phyloP scores from a whole-genome alignment of 2,888 invertebrate species.

The Oscheius onirici region DNA sequence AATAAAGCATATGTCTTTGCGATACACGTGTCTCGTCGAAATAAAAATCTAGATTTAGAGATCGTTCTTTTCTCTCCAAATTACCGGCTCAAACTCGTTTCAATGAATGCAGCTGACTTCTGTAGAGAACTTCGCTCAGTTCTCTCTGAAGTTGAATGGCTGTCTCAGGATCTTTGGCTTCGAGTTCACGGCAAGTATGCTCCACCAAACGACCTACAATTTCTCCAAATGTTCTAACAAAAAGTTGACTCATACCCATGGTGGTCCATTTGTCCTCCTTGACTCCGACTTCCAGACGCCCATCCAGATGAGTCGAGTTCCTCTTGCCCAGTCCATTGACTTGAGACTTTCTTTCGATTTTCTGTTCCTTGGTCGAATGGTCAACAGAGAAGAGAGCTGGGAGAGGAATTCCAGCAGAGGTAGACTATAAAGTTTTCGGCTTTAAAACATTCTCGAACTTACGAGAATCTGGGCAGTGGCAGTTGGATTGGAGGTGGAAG shows the following conservation, averaged over 20 bases:
- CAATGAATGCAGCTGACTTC: slow-evolving; percentile 17
- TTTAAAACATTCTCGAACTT: neutral
- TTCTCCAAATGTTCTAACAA: neutral
- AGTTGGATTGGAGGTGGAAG: neutral
- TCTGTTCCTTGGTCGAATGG: neutral
- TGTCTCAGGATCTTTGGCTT: slow-evolving; percentile 14
- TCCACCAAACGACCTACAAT: slow-evolving; percentile 28
- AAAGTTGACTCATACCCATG: slow-evolving; percentile 2
- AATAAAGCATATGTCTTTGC: slow-evolving; percentile 22
- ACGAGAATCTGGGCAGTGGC: slow-evolving; percentile 35
- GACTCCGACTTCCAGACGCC: neutral
- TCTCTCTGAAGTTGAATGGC: slow-evolving; percentile 30
- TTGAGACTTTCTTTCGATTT: neutral
- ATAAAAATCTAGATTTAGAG: neutral
- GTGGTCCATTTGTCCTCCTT: slow-evolving; percentile 30
- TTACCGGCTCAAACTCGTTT: neutral
- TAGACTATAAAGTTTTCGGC: neutral
- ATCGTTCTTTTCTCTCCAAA: neutral
- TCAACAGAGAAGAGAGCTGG: slow-evolving; percentile 7
- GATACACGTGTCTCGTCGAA: neutral
- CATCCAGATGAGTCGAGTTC: neutral
- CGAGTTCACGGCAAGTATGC: slow-evolving; percentile 31
- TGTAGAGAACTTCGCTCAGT: slow-evolving; percentile 29
- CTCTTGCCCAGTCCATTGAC: slow-evolving; percentile 18
- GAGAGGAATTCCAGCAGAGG: slow-evolving; percentile 5